Base-by-base conservation (phyloP, 2,888 invertebrate species). In the Drosophila putrida region DNA sequence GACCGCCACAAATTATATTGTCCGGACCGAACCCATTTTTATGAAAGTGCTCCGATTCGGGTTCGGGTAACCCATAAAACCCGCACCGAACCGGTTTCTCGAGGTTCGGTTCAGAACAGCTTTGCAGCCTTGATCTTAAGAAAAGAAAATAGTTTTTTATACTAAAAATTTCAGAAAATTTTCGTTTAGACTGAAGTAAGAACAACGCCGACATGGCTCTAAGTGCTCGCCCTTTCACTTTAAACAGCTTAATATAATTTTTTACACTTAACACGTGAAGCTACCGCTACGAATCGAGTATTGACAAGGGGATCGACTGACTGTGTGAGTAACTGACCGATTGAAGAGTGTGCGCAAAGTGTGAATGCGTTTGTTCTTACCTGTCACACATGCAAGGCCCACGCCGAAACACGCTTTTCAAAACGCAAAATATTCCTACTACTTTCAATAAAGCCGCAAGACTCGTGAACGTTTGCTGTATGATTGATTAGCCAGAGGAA, bases 391-490 rank as follows among this genome's bases (percentile, higher is more conserved):
- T 77, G 59, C 55, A 55, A 35, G 55, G 33, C 68, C 68, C 60
- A 76, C 72, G 74, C 74, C 69, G 78, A 66, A 72, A 71, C 81
- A 75, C 66, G 53, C 59, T 82, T 80, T 80, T 81, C 81, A 82
- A 82, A 81, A 77, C 71, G 3, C 81, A 82, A 82, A 81, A 77
- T 72, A 20, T 20, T 20, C 2, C 20, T 20, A 20, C 20, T 20
- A 82, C 82, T 82, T 81, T 80, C 81, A 81, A 82, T 80, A 71
- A 80, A 71, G 66, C 80, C 64, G 64, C 78, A 63, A 63, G 68
- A 77, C 38, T 66, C 58, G 65, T 78, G 80, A 78, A 77, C 80
- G 80, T 67, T 80, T 80, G 54, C 66, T 68, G 67, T 78, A 57
- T 79, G 78, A 79, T 79, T 79, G 81, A 79, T 79, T 80, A 78